Conservation (phyloP, 2,797 vertebrate species). For the Poeciliopsis turneri region DNA sequence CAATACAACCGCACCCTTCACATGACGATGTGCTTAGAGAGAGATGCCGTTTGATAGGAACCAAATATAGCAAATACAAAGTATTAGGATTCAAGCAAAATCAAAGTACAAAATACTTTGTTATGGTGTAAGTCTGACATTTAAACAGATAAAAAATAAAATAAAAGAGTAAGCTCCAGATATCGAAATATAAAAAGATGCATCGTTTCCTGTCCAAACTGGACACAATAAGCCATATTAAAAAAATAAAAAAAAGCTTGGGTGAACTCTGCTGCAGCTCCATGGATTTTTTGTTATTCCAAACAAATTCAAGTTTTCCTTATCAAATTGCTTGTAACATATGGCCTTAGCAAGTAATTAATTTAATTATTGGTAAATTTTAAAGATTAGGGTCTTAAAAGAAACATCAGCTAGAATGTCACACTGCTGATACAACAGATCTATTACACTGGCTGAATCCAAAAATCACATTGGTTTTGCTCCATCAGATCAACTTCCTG, state of each 20-base stretch:
- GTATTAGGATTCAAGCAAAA: not conserved
- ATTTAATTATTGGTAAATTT: not conserved
- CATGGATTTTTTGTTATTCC: not conserved
- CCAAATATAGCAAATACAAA: not conserved
- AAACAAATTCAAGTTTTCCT: not conserved
- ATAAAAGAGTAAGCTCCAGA: not conserved
- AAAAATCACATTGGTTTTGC: too few relatives aligned
- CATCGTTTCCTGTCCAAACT: not conserved
- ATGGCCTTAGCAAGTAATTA: not conserved
- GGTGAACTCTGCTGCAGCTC: not conserved
- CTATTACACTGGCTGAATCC: not conserved
- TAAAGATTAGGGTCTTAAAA: not conserved
- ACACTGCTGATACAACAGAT: not conserved
- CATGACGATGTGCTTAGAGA: not conserved
- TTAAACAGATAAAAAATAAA: not conserved
- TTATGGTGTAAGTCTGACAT: too few relatives aligned
- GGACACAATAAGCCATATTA: not conserved
- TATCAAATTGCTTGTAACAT: not conserved
- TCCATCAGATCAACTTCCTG: too few relatives aligned
- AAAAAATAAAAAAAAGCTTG: not conserved
- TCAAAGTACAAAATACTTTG: not conserved
- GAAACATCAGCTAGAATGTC: not conserved
- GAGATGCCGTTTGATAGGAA: not conserved
- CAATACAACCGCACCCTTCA: conserved; percentile 5
- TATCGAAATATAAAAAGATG: not conserved